These are phyloP conservation scores for Xiphophorus birchmanni DNA, from an alignment of 2,797 vertebrate genomes.

Conservation along the genomic window DNA sequence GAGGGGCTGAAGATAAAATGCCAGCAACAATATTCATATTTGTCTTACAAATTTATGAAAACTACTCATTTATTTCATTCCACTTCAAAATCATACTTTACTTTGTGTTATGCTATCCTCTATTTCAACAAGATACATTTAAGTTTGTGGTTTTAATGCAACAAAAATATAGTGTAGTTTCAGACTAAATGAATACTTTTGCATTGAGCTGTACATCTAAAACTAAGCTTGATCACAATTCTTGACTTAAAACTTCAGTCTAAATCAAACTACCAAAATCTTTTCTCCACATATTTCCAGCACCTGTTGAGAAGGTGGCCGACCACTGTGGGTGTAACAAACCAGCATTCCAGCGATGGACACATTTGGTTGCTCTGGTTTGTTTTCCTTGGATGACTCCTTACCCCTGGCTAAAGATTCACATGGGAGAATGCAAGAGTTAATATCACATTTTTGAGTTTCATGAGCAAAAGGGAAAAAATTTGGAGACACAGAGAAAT, in stretches of 20 bases:
- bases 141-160: neutral
- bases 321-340: constrained; percentile 67
- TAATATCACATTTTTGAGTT: constrained; percentile 69
- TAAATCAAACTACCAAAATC: constrained; percentile 40
- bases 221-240: neutral
- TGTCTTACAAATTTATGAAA: neutral
- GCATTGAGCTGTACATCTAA: too few relatives aligned
- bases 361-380: constrained; percentile 68
- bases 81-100: neutral
- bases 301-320: constrained; percentile 71
- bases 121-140: neutral
- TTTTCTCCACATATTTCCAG: constrained; percentile 55
- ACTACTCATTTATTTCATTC: neutral
- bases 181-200: neutral
- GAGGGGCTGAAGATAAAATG: neutral
- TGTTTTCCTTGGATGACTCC: constrained; percentile 78
- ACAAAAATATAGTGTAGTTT: neutral
- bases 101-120: neutral
- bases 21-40: neutral
- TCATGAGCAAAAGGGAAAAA: constrained; percentile 15
- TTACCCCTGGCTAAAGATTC: constrained; percentile 72
- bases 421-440: constrained; percentile 62
- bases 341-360: constrained; percentile 76
- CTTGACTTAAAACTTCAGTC: constrained; percentile 8
- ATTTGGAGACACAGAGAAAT: constrained; percentile 7